Evolutionary conservation across 2,888 invertebrate species (phyloP), one percentile per base, ranked within the genome.

Genomic region (Gasteruption jaculator): DNA sequence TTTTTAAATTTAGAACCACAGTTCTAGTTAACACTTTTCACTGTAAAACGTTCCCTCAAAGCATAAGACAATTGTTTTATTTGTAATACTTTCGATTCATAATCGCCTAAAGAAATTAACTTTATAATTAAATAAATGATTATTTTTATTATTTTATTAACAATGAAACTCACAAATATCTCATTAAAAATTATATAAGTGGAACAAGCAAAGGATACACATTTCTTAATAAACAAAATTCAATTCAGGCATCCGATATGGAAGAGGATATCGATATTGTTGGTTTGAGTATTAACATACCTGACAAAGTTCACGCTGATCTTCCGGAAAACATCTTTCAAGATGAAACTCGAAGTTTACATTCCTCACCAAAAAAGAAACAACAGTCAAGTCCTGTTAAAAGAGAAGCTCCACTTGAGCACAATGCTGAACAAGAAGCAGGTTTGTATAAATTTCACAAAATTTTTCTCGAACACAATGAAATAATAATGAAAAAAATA

Each of bases 191-290:
- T 41, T 29, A 18, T 3, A 11, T 35, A n/a, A n/a, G n/a, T n/a
- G n/a, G n/a, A n/a, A n/a, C n/a, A n/a, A n/a, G n/a, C n/a, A n/a
- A n/a, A n/a, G n/a, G n/a, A n/a, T n/a, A n/a, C n/a, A n/a, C n/a
- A n/a, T 24, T 2, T 26, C 11, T 21, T 27, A 25, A 38, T 24
- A 41, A 24, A 29, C 5, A 44, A 38, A 11, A 24, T 46, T 41
- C 35, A 14, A 41, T 40, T 44, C 45, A 68, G 65, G 57, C 63
- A 26, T 61, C 63, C 3, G 68, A 67, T 34, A 55, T 62, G 42
- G 65, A 64, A 15, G 69, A 69, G 43, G 65, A 66, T 34, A 62
- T 68, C 38, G 63, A 66, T 43, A 58, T 65, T 48, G 55, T 58
- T 38, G 57, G 56, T 11, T 15, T 63, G 30, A 54, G 48, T 33